phyloP scores from a whole-genome alignment of 2,888 invertebrate genomes.

The Yponomeuta evonymella region DNA sequence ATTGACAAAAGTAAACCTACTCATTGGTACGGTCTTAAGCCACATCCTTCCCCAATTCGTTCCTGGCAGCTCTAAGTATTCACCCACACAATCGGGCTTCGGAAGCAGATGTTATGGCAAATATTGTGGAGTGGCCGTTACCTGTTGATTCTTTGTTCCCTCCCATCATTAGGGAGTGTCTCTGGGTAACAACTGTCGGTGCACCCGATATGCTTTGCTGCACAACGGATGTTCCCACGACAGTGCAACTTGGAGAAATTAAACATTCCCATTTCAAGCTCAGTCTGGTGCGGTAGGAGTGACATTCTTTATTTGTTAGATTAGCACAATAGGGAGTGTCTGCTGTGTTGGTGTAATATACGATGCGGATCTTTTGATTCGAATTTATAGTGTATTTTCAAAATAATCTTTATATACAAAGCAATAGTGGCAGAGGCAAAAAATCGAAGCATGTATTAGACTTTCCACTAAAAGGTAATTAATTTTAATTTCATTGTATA shows the following conservation, averaged over 20 bases:
- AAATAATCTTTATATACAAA: neutral
- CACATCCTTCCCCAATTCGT: constrained; percentile 25
- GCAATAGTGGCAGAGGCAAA: neutral
- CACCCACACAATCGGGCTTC: constrained; percentile 39
- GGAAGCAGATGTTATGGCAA: constrained; percentile 48
- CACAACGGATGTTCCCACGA: constrained; percentile 66
- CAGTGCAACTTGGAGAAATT: constrained; percentile 20
- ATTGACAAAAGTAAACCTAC: neutral
- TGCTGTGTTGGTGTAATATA: neutral
- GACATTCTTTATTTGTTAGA: neutral
- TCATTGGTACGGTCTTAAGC: neutral
- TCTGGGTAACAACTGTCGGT: constrained; percentile 22
- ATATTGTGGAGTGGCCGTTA: constrained; percentile 27
- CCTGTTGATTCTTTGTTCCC: constrained; percentile 55
- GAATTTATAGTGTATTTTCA: neutral
- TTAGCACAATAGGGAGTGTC: neutral
- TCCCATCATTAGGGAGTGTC: constrained; percentile 19
- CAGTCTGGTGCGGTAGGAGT: constrained; percentile 13
- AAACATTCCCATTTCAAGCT: neutral
- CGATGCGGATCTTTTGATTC: neutral
- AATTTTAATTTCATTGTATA: neutral
- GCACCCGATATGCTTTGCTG: constrained; percentile 23
- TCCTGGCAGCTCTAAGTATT: constrained; percentile 18
- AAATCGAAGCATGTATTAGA: neutral
- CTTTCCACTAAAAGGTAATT: constrained; percentile 5